Base-by-base conservation (phyloP, 2,113 vertebrate species). In the Hydropotes inermis region DNA sequence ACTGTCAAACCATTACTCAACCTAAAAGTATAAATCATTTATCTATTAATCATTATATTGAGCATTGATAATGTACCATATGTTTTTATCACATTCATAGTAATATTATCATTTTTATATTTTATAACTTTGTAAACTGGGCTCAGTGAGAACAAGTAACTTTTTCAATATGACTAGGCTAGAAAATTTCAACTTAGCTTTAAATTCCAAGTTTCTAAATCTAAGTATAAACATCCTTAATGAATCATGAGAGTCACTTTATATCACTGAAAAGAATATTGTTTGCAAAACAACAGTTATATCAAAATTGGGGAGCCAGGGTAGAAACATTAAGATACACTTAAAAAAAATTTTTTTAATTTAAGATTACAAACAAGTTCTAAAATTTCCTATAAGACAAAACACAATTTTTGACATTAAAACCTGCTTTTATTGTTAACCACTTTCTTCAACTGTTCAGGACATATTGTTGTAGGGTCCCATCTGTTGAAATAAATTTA, bases 141-240 rank as follows among this genome's bases (percentile, higher is more conserved):
- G 8, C 3, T 76, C 23, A 57, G 7, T 88, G 39, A 94, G 33
- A 87, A 76, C 5, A 95, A 70, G 60, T 21, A 67, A 82, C 12
- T 61, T 93, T 64, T 27, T 74, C 90, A 88, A 39, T 78, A 55
- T 45, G 25, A 45, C 5, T 86, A 90, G 47, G 25, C 54, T 78
- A 78, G 57, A 61, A 96, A 93, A 45, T 78, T 93, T 91, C 76
- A 86, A 64, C 19, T 82, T 28, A 58, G n/a, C 0, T 76, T 85
- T 97, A 79, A 95, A 64, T 5, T 74, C 50, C 16, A 36, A 25
- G 67, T 94, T 94, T 93, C 89, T 67, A 86, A 74, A 94, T 67
- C 30, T 95, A 94, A 47, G n/a, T 86, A 45, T 4, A 95, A 58
- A 96, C 93, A 81, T 47, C 1, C 7, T 67, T 83, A 21, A 61